These are phyloP conservation scores for Periophthalmodon schlosseri DNA, from an alignment of 2,113 vertebrate genomes.

Conservation along the genomic window DNA sequence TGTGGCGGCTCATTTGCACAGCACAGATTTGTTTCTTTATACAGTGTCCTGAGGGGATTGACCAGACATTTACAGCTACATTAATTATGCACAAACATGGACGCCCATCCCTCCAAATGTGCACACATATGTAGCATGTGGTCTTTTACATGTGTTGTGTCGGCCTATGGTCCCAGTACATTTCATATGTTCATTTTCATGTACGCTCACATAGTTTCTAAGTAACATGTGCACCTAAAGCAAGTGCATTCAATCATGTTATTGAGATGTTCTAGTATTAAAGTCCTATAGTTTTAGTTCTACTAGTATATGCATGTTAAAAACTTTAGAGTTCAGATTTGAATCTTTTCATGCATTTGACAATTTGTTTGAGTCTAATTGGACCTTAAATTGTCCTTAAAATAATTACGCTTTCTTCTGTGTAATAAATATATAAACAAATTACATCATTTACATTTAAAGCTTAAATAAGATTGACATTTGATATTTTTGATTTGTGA, in stretches of 20 bases:
- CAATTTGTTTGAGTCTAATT: too few species aligned
- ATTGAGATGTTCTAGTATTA: neutral
- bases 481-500: too few species aligned
- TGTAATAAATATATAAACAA: too few species aligned
- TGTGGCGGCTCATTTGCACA: neutral
- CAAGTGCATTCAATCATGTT: neutral
- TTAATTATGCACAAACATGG: slow-evolving; percentile 3
- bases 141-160: neutral
- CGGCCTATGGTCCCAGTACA: neutral
- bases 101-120: neutral
- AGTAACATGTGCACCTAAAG: neutral
- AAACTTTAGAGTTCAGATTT: neutral
- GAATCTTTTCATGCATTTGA: too few species aligned
- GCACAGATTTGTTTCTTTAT: neutral
- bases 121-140: neutral
- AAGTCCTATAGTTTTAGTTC: neutral
- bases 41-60: neutral
- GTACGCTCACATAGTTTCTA: neutral
- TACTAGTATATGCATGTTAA: neutral
- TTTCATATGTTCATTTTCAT: neutral
- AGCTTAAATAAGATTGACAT: too few species aligned
- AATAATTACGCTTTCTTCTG: too few species aligned
- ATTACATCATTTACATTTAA: too few species aligned
- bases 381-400: too few species aligned
- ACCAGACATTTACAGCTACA: neutral